Evolutionary conservation across 2,797 vertebrate genomes (phyloP).

Genomic region (Adrianichthys oophorus): DNA sequence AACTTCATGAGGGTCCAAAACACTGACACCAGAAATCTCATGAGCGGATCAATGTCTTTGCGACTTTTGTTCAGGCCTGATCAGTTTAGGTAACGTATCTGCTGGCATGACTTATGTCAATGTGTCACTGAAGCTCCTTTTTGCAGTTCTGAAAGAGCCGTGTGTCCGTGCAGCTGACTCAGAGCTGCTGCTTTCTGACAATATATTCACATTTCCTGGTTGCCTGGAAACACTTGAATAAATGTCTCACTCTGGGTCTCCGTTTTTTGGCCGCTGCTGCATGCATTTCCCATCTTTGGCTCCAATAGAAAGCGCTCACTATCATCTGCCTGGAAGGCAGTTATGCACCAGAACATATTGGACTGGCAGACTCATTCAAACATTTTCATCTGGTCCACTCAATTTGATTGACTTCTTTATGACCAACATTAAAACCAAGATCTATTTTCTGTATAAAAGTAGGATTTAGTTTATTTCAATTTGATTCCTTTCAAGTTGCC

Average conservation of each 20-base stretch:
- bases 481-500: too few relatives aligned
- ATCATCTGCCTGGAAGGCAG: constrained; percentile 27
- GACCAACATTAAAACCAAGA: not conserved
- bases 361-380: not conserved
- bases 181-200: constrained; percentile 44
- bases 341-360: constrained; percentile 18
- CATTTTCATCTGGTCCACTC: constrained; percentile 3
- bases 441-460: not conserved
- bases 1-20: constrained; percentile 2
- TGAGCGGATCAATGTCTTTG: constrained; percentile 50
- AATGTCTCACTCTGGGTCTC: constrained; percentile 34
- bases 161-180: constrained; percentile 33
- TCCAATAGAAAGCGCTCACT: constrained; percentile 11
- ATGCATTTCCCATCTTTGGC: constrained; percentile 25
- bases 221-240: constrained; percentile 65
- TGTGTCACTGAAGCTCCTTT: constrained; percentile 8
- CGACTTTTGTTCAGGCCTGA: constrained; percentile 50
- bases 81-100: constrained; percentile 50
- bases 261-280: constrained; percentile 31
- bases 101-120: not conserved
- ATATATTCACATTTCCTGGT: constrained; percentile 61
- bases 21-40: constrained; percentile 19
- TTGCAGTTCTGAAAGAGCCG: constrained; percentile 31
- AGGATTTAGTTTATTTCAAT: too few relatives aligned
- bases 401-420: constrained; percentile 17